Evolutionary conservation across 1,140 invertebrate genomes (phyloP), one percentile per base, ranked within the genome.

Genomic region (Trypoxylus dichotomus): DNA sequence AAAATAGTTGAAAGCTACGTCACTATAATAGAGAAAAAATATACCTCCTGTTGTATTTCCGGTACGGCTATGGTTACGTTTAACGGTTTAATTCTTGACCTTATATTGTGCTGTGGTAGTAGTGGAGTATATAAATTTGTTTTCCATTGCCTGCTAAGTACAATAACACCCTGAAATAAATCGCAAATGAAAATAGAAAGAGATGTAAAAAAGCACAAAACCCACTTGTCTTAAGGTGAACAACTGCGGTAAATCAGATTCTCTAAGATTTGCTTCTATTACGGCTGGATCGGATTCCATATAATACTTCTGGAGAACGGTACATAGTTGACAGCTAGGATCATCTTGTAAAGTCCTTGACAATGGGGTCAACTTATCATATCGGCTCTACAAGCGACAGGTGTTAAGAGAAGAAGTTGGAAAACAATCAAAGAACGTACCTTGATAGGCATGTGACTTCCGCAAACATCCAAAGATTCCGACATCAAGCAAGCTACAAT

Each of bases 111-210:
- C 82, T 98, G 95, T 74, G 97, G 89, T 42, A 98, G 87, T 71
- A 97, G 88, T 0, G 97, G 97, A 80, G 97, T 98, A 84, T 98
- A 98, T 1, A 99, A 87, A 3, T 96, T 94, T 86, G 97, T 98
- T 87, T 98, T 98, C 97, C 97, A 99, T 84, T 98, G 96, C 2
- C 97, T 90, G 82, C 95, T 97, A 21, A 98, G 85, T 63, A 96
- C 95, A 84, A 97, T 93, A 21, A 97, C 92, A n/a, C 95, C 96
- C 91, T 96, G 79, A 41, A 87, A 83, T 71, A 63, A 77, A 78
- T n/a, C n/a, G 76, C 43, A 68, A 63, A 63, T 63, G 13, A 27
- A 15, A 27, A 27, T 27, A 68, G 60, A 8, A 29, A 8, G 6
- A 54, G 19, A 5, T 1, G 2, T 5, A 68, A 68, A 68, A 68